These are phyloP conservation scores for Malurus alboscapulatus DNA, from an alignment of 2,113 vertebrate genomes.

Conservation along the genomic window DNA sequence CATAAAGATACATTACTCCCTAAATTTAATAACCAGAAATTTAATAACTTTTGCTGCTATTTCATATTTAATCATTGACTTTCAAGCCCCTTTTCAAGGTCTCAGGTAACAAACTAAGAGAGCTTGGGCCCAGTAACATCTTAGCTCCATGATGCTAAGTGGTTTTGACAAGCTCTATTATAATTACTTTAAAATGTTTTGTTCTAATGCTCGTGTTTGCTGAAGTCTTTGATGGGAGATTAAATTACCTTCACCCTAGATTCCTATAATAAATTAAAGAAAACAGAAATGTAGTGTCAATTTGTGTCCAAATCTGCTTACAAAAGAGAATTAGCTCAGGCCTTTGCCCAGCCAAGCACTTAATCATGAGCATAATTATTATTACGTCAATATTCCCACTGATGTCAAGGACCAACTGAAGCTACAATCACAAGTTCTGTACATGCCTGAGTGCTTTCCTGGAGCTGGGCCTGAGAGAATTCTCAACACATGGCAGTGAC, in stretches of 20 bases:
- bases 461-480: neutral
- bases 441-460: neutral
- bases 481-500: neutral
- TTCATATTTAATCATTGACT: neutral
- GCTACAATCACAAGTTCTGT: neutral
- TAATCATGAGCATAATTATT: slow-evolving; percentile 29
- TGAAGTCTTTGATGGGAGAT: slow-evolving; percentile 56
- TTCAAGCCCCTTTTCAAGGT: neutral
- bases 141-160: neutral
- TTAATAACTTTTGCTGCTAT: neutral
- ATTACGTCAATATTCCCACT: slow-evolving; percentile 35
- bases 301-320: slow-evolving; percentile 55
- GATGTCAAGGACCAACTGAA: slow-evolving; percentile 13
- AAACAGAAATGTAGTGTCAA: slow-evolving; percentile 39
- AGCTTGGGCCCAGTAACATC: neutral
- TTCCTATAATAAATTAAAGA: slow-evolving; percentile 52
- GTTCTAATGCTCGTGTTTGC: slow-evolving; percentile 15
- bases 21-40: neutral
- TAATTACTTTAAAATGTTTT: slow-evolving; percentile 51
- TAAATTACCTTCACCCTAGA: slow-evolving; percentile 44
- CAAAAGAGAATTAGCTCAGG: slow-evolving; percentile 39
- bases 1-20: neutral
- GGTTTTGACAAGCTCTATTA: slow-evolving; percentile 35
- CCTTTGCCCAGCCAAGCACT: slow-evolving; percentile 11
- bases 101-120: neutral